Evolutionary conservation across 2,797 vertebrate species (phyloP).

Genomic region (Catostomus latipinnis): DNA sequence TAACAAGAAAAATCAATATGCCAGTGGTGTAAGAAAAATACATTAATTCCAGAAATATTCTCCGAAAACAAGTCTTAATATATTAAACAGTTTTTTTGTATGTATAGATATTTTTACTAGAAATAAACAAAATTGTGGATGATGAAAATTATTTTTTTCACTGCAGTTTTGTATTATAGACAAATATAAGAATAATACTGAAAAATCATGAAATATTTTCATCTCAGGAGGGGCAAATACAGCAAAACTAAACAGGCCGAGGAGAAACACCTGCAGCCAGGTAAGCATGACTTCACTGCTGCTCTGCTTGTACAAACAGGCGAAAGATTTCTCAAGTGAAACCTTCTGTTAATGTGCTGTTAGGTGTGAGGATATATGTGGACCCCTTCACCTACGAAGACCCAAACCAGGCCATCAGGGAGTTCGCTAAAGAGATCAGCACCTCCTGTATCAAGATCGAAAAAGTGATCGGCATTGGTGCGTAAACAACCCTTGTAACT

Average conservation of each 20-base stretch:
- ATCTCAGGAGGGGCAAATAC: constrained; percentile 93
- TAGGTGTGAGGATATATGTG: constrained; percentile 96
- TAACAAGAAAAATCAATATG: too few relatives aligned
- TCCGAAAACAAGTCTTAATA: too few relatives aligned
- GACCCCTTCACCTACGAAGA: constrained; percentile 98
- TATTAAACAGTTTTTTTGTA: too few relatives aligned
- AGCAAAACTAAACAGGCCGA: constrained; percentile 98
- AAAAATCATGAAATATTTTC: constrained; percentile 39
- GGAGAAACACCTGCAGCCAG: constrained; percentile 96
- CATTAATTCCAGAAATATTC: too few relatives aligned
- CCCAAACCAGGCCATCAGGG: constrained; percentile 96
- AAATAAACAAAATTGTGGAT: too few relatives aligned
- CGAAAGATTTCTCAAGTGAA: neutral
- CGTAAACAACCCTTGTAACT: neutral
- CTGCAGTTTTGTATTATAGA: neutral
- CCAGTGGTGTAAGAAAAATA: too few relatives aligned
- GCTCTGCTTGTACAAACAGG: neutral
- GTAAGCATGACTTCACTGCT: constrained; percentile 68
- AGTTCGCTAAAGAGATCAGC: constrained; percentile 98
- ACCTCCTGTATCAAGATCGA: constrained; percentile 98
- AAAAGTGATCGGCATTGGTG: constrained; percentile 98
- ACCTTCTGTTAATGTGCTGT: neutral
- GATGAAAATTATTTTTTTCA: too few relatives aligned
- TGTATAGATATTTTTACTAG: too few relatives aligned
- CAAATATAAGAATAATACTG: constrained; percentile 2